These are phyloP conservation scores for Carassius auratus DNA, from an alignment of 2,113 vertebrate genomes.

Conservation along the genomic window DNA sequence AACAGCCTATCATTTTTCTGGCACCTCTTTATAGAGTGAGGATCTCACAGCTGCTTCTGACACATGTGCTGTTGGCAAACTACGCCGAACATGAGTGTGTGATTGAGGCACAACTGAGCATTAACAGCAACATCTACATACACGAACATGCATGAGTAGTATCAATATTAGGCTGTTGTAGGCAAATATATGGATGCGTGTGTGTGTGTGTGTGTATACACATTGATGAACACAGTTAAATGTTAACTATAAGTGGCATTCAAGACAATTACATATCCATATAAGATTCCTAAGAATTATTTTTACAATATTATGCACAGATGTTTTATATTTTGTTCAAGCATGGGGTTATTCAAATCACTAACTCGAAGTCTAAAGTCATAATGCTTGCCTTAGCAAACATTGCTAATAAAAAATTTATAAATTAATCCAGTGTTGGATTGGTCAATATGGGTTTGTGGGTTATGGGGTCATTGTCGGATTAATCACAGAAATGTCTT, in stretches of 20 bases:
- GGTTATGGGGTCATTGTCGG: background rate
- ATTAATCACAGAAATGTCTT: background rate
- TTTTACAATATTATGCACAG: too few species aligned
- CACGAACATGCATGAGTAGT: background rate
- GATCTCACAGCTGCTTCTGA: background rate
- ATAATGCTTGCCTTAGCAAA: background rate
- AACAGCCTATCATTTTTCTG: background rate
- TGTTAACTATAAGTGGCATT: too few species aligned
- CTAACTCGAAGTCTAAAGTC: background rate
- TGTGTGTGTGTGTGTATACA: too few species aligned
- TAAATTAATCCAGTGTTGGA: background rate
- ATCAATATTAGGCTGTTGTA: too few species aligned
- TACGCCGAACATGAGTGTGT: background rate
- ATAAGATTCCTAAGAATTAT: too few species aligned
- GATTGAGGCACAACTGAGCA: background rate
- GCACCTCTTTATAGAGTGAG: conserved; percentile 1
- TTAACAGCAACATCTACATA: background rate
- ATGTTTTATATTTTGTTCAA: background rate
- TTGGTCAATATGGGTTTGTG: background rate
- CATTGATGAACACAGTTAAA: too few species aligned
- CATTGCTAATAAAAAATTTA: background rate
- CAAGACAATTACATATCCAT: too few species aligned
- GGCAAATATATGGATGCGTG: too few species aligned
- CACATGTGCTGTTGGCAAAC: background rate
- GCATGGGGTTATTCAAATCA: background rate